A percentile compares a stretch with the other conserved stretches of the same genome.
Evolutionary conservation across 2,113 vertebrate genomes (phyloP).

Genomic region (Calidris pugnax): DNA sequence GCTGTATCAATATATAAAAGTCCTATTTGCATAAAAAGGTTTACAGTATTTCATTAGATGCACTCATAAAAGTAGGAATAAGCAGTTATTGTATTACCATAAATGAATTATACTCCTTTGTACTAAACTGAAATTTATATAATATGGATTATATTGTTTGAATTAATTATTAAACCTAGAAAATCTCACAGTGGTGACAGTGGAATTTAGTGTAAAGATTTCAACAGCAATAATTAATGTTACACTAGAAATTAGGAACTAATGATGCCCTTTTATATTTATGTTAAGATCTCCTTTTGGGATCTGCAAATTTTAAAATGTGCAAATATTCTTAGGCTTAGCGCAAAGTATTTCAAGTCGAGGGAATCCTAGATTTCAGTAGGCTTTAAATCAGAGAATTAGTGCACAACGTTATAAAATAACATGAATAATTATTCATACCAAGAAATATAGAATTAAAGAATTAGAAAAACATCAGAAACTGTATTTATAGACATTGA

Average conservation of each 20-base stretch:
- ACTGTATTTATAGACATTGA: neutral
- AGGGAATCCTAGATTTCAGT: neutral
- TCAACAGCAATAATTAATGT: neutral
- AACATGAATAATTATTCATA: neutral
- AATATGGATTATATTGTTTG: conserved; percentile 2
- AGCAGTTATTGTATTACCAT: neutral
- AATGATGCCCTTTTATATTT: neutral
- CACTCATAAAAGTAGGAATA: conserved; percentile 28
- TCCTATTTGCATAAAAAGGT: neutral
- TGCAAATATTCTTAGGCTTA: neutral
- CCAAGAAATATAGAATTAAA: neutral
- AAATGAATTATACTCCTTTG: neutral
- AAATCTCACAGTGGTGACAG: neutral
- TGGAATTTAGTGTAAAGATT: neutral
- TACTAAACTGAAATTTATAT: conserved; percentile 12
- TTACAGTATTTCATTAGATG: conserved; percentile 34
- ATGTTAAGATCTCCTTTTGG: neutral
- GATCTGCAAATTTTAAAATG: neutral
- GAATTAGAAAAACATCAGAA: neutral
- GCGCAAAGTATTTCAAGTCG: neutral
- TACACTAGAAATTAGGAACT: neutral
- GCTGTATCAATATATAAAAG: neutral
- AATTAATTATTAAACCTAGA: neutral
- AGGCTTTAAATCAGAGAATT: neutral
- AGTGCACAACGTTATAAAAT: neutral